These are phyloP conservation scores for Rhagoletis pomonella DNA, from an alignment of 1,140 invertebrate genomes.

Conservation along the genomic window DNA sequence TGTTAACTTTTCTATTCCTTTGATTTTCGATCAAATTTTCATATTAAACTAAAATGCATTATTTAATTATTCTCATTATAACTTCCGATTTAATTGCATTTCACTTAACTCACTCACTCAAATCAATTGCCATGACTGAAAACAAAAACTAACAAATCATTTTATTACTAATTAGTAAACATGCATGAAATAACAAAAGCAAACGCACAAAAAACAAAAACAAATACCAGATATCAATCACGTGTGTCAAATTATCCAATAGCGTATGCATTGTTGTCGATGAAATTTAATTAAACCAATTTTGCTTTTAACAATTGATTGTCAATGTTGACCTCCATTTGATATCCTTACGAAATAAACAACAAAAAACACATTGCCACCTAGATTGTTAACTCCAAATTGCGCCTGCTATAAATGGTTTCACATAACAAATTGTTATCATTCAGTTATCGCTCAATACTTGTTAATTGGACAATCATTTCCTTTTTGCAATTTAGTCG, in stretches of 20 bases:
- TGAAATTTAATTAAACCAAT: conserved; percentile 38
- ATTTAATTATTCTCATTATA: conserved; percentile 27
- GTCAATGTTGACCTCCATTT: not conserved
- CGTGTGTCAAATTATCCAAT: not conserved
- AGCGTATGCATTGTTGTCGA: not conserved
- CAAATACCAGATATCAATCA: not conserved
- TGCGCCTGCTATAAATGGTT: too few species aligned
- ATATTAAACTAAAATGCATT: not conserved
- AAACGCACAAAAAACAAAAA: not conserved
- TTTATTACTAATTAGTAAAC: not conserved
- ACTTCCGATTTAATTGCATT: not conserved
- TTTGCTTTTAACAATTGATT: conserved; percentile 2
- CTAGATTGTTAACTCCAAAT: too few species aligned
- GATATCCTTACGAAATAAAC: not conserved
- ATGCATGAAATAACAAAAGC: not conserved
- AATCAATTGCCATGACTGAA: not conserved
- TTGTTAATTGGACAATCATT: not conserved
- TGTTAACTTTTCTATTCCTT: not conserved
- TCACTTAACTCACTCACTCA: not conserved
- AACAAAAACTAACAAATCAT: not conserved
- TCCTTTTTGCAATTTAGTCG: too few species aligned
- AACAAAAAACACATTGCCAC: not conserved
- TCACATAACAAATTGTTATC: not conserved
- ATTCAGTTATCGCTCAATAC: not conserved
- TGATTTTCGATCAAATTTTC: not conserved